phyloP scores from a whole-genome alignment of 1,140 invertebrate species.

The Diorhabda carinulata region DNA sequence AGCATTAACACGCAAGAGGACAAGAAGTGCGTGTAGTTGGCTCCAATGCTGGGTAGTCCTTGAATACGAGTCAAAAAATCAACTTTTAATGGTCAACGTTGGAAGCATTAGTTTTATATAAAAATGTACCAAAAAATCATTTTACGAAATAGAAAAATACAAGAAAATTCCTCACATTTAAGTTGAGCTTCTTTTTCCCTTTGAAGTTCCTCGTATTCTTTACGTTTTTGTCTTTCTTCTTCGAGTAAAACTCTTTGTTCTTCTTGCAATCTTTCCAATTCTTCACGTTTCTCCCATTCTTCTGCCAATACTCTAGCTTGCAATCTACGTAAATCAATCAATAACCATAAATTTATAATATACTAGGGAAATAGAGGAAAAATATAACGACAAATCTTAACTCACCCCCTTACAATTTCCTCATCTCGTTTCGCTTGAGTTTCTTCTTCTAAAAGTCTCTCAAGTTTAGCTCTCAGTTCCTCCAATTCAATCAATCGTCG shows the following conservation, averaged over 20 bases:
- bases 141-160: neutral
- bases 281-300: conserved; percentile 78
- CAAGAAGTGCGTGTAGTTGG: no score
- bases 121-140: neutral
- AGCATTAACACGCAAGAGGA: no score
- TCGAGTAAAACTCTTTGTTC: conserved; percentile 70
- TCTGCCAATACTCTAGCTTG: conserved; percentile 73
- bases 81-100: no score
- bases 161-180: conserved; percentile 31
- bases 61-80: no score
- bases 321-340: conserved; percentile 37
- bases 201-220: conserved; percentile 68
- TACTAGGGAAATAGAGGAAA: neutral
- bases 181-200: conserved; percentile 68
- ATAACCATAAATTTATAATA: no score
- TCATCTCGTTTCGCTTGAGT: conserved; percentile 78
- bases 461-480: conserved; percentile 61
- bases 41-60: no score
- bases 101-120: neutral
- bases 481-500: conserved; percentile 69
- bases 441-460: conserved; percentile 70
- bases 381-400: neutral
- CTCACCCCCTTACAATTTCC: conserved; percentile 67
- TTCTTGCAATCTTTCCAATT: conserved; percentile 70
- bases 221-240: conserved; percentile 67